Conservation (phyloP, 2,797 vertebrate species). For the Spatula versicolor region DNA sequence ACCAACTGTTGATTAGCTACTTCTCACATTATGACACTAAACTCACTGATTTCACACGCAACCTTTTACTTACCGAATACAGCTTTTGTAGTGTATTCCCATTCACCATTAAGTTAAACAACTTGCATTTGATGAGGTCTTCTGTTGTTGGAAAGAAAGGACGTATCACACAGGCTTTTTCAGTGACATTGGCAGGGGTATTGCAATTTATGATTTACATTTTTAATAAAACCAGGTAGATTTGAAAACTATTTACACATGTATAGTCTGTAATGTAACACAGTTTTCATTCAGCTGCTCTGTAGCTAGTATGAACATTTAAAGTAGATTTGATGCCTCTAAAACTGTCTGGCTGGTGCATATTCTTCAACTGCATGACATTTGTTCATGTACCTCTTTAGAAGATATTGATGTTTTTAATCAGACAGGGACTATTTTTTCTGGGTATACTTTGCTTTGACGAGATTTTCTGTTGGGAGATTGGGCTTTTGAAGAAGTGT, state of each 20-base stretch:
- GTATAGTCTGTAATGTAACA: background rate
- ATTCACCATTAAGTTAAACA: background rate
- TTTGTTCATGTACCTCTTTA: background rate
- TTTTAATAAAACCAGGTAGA: slow-evolving; percentile 43
- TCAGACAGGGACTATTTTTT: slow-evolving; percentile 32
- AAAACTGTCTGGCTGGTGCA: background rate
- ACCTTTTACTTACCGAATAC: background rate
- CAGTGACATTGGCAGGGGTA: background rate
- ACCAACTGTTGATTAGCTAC: background rate
- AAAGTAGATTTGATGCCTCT: slow-evolving; percentile 36
- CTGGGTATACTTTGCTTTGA: background rate
- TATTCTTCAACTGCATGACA: background rate
- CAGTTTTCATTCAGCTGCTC: slow-evolving; percentile 18
- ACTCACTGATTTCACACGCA: background rate
- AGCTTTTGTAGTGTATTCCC: background rate
- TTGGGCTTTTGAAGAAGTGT: slow-evolving; percentile 54
- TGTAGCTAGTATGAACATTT: slow-evolving; percentile 28
- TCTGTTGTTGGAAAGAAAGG: background rate
- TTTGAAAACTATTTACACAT: slow-evolving; percentile 38
- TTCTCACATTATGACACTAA: background rate
- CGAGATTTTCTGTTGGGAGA: slow-evolving; percentile 27
- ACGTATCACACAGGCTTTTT: background rate
- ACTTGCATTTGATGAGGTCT: background rate
- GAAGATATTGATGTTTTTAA: slow-evolving; percentile 49
- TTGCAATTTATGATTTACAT: slow-evolving; percentile 35